These are phyloP conservation scores for Dasysyrphus albostriatus DNA, from an alignment of 2,888 invertebrate genomes.

Conservation along the genomic window DNA sequence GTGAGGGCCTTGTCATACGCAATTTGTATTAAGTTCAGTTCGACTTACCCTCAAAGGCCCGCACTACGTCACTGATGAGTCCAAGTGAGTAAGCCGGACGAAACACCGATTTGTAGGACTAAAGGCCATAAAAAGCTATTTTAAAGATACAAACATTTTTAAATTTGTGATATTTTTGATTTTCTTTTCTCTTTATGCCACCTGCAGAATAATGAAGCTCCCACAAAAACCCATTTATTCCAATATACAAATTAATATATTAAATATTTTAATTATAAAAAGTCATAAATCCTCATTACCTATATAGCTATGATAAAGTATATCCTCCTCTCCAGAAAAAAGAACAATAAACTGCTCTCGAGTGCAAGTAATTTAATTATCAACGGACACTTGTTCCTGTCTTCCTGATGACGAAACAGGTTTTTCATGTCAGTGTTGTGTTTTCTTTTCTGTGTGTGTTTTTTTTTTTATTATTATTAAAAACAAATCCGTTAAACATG, in stretches of 20 bases:
- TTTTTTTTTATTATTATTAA: neutral
- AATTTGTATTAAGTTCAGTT: too few species aligned
- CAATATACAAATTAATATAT: constrained; percentile 32
- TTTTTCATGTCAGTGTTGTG: constrained; percentile 38
- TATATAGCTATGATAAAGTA: constrained; percentile 30
- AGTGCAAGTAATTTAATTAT: constrained; percentile 81
- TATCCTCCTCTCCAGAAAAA: neutral
- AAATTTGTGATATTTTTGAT: too few species aligned
- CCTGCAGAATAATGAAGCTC: neutral
- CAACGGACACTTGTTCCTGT: constrained; percentile 81
- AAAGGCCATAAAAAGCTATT: too few species aligned
- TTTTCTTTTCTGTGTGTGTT: neutral
- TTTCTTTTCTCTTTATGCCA: too few species aligned
- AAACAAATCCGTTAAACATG: constrained; percentile 51
- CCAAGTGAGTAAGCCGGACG: too few species aligned
- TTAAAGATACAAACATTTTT: too few species aligned
- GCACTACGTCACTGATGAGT: too few species aligned
- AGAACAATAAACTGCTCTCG: constrained; percentile 77
- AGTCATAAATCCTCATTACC: constrained; percentile 63
- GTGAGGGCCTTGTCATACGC: too few species aligned
- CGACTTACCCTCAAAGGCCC: too few species aligned
- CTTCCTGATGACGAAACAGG: constrained; percentile 45
- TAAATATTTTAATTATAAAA: constrained; percentile 50
- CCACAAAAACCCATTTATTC: neutral
- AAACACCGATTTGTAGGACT: too few species aligned